Base-by-base conservation (phyloP, 2,888 invertebrate species). In the Neoscelio sp. region DNA sequence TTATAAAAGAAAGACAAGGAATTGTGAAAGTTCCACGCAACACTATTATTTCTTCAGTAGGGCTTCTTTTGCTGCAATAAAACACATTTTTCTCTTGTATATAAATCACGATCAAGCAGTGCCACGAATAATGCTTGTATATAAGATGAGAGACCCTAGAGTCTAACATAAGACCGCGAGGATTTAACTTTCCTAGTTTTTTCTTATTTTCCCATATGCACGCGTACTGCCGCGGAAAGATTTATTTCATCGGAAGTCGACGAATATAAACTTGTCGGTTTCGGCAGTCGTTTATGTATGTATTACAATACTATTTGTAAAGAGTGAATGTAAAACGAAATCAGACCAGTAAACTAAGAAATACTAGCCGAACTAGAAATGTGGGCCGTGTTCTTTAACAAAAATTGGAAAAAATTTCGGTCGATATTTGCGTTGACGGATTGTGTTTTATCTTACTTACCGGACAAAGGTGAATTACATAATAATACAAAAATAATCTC, bases 61-160 rank as follows among this genome's bases (percentile, higher is more conserved):
- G 13, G 23, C 23, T 28, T 42, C 17, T 42, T 58, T 7, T 26
- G 30, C 18, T 30, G 60, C 44, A 44, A 28, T 60, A 42, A 60
- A 60, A 44, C 30, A 60, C 44, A 15, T 44, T 42, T 42, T 30
- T 40, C 42, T 30, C n/a, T 2, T 10, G 15, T 18, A 13, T 60
- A 60, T 60, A 60, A 44, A 60, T 44, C 44, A 44, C 30, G 17
- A 60, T 44, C 60, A 60, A 18, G 10, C 44, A 17, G 17, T 30
- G 30, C 42, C 40, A 17, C 60, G 40, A 30, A 44, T 60, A 60
- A 60, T 60, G 56, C 56, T 35, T 40, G 28, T 58, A 42, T 42
- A 42, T 42, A 42, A 60, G 42, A 44, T 26, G 30, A 60, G 10
- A 33, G 12, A 44, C 44, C 26, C 42, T 42, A 42, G 42, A 60